Percentiles rank a stretch among this genome's conserved stretches.
Conservation (phyloP, 2,888 invertebrate species). For the Aphelenchoides bicaudatus region DNA sequence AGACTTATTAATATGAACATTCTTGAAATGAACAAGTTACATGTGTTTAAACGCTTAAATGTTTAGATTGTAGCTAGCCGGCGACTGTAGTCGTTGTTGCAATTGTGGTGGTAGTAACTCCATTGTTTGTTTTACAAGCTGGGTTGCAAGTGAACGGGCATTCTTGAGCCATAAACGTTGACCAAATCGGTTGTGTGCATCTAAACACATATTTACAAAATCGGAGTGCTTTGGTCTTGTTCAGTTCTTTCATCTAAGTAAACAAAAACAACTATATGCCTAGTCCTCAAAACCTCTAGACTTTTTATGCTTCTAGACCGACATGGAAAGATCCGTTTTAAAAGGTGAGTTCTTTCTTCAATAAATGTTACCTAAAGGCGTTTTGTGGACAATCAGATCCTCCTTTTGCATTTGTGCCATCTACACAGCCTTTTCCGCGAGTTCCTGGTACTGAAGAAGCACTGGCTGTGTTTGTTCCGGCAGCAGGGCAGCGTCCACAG, state of each 20-base stretch:
- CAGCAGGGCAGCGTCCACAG: constrained; percentile 25
- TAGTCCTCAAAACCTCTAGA: too few relatives aligned
- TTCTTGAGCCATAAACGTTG: constrained; percentile 6
- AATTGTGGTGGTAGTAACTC: background rate
- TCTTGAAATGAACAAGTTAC: too few relatives aligned
- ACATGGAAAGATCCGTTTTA: background rate
- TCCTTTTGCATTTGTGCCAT: constrained; percentile 24
- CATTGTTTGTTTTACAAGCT: too few relatives aligned
- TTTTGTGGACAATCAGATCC: constrained; percentile 31
- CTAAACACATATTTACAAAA: too few relatives aligned
- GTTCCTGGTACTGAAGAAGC: too few relatives aligned
- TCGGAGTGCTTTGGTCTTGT: background rate
- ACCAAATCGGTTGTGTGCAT: background rate
- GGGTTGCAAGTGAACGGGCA: constrained; percentile 16
- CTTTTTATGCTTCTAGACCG: too few relatives aligned
- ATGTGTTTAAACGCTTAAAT: too few relatives aligned
- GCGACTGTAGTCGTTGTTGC: background rate
- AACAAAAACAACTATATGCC: too few relatives aligned
- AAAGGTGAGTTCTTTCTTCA: too few relatives aligned
- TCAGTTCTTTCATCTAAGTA: background rate
- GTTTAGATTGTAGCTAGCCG: too few relatives aligned
- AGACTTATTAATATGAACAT: too few relatives aligned
- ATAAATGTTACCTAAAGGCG: too few relatives aligned
- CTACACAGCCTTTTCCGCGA: constrained; percentile 25
- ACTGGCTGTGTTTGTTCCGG: constrained; percentile 1